Conservation (phyloP, 2,797 vertebrate species). For the Melanotaenia pygmaea region DNA sequence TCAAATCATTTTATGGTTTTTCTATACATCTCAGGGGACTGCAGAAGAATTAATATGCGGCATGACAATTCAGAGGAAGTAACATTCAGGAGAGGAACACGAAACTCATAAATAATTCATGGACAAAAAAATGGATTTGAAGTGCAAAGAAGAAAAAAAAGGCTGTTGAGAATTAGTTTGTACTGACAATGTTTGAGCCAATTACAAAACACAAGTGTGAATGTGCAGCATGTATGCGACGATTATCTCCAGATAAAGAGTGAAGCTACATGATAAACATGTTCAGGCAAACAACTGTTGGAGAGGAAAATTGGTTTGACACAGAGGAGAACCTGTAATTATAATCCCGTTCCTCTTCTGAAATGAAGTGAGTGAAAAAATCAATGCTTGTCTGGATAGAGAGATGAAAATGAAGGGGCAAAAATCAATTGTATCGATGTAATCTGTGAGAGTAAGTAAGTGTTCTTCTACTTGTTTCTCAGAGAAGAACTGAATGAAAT, state of each 20-base stretch:
- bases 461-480: conserved; percentile 47
- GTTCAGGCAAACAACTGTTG: conserved; percentile 11
- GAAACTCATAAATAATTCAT: conserved; percentile 72
- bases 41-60: conserved; percentile 63
- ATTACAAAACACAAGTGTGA: conserved; percentile 28
- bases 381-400: conserved; percentile 55
- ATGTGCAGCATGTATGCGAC: conserved; percentile 12
- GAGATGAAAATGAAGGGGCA: conserved; percentile 52
- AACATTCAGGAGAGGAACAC: conserved; percentile 51
- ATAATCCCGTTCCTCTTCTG: conserved; percentile 44
- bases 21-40: conserved; percentile 30
- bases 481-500: conserved; percentile 46
- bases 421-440: conserved; percentile 56
- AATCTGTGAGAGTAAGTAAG: conserved; percentile 45
- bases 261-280: conserved; percentile 16
- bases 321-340: conserved; percentile 46
- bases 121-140: conserved; percentile 32
- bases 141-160: conserved; percentile 57
- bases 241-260: conserved; percentile 22
- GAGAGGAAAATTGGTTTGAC: conserved; percentile 12
- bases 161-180: conserved; percentile 51
- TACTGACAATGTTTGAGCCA: conserved; percentile 46
- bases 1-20: conserved; percentile 52
- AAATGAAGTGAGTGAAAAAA: conserved; percentile 49
- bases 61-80: conserved; percentile 54